phyloP scores from a whole-genome alignment of 2,888 invertebrate species.

The Tryphoninae sp. region DNA sequence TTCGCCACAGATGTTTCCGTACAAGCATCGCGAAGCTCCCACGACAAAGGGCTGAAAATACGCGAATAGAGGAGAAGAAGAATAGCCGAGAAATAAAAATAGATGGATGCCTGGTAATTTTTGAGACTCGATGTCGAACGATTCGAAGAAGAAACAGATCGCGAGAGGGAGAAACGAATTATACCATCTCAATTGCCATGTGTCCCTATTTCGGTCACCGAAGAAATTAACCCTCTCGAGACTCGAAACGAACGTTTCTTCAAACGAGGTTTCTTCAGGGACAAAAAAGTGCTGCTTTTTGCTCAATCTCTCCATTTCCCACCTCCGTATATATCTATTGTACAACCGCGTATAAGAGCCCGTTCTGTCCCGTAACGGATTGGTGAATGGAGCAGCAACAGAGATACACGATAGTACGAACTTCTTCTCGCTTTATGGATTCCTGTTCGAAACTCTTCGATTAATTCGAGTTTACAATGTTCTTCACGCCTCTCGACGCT shows the following conservation, averaged over 20 bases:
- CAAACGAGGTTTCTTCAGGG: conserved; percentile 10
- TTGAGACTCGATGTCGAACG: neutral
- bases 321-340: neutral
- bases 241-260: conserved; percentile 30
- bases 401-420: conserved; percentile 5
- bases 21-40: conserved; percentile 28
- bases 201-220: conserved; percentile 66
- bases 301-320: neutral
- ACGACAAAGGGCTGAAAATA: conserved; percentile 27
- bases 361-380: neutral
- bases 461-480: conserved; percentile 79
- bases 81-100: neutral
- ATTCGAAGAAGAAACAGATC: conserved; percentile 3
- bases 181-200: conserved; percentile 62
- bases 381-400: neutral
- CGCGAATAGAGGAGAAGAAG: conserved; percentile 52
- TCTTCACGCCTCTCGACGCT: conserved; percentile 75
- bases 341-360: neutral
- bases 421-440: conserved; percentile 67
- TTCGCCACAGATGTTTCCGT: conserved; percentile 59
- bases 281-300: conserved; percentile 8
- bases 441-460: conserved; percentile 74
- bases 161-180: conserved; percentile 10
- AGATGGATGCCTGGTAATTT: neutral
- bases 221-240: conserved; percentile 73